Evolutionary conservation across 2,888 invertebrate genomes (phyloP), one percentile per base, ranked within the genome.

Genomic region (Heliconius erato): DNA sequence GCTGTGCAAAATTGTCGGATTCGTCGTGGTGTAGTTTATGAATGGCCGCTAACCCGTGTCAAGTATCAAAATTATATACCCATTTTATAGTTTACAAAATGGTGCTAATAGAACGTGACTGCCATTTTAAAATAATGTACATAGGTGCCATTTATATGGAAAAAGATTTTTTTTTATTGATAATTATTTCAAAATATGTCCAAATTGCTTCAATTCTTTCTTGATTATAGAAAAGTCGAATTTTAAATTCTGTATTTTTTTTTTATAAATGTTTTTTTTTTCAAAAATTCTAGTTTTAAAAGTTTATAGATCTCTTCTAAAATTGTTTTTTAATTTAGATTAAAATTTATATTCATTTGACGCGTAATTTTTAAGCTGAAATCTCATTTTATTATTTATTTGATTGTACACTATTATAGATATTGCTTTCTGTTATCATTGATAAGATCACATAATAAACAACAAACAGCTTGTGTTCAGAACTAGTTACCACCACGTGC

Each of bases 401-500:
- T 32, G 9, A 9, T n/a, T 67, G 40, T 5, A 14, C 16, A 28
- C 19, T 67, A 7, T 19, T 78, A 19, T 19, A 28, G 6, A 49
- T 28, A 49, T 59, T 28, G 67, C 19, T n/a, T 67, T 44, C 2
- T 49, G 28, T 67, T 65, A 44, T 28, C 28, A 28, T 28, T 28
- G 72, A 72, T 72, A 44, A 72, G n/a, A 44, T 44, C 44, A 72
- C 26, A 26, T 67, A 67, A 28, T 67, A 28, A 76, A 54, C 6
- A 76, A 59, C 1, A 68, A 76, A 78, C 68, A 68, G 67, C 65
- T 78, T 77, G 77, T 83, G 80, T 83, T 77, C 82, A 80, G 19
- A 74, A 80, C 59, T 49, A 80, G 80, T 83, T 83, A 83, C 82
- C 82, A 32, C 77, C 65, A 78, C 67, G 80, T 83, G 80, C 80